phyloP scores from a whole-genome alignment of 2,888 invertebrate species.

The Perizoma flavofasciatum region DNA sequence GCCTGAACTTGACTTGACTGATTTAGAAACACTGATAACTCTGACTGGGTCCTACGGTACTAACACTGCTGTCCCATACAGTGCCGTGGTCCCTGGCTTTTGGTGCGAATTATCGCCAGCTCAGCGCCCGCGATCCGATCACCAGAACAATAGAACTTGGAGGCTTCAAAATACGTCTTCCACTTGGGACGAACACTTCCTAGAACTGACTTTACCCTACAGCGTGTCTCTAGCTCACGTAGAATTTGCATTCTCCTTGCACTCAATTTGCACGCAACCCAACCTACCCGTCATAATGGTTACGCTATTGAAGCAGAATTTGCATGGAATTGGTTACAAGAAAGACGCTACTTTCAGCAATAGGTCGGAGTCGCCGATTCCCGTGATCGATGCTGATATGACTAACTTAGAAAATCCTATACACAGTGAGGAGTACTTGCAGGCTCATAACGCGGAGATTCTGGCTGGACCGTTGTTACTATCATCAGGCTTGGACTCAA shows the following conservation, averaged over 20 bases:
- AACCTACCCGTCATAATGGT: constrained; percentile 92
- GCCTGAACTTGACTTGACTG: constrained; percentile 80
- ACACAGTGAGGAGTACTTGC: constrained; percentile 90
- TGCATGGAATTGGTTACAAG: constrained; percentile 82
- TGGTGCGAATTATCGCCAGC: constrained; percentile 97
- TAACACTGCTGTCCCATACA: constrained; percentile 85
- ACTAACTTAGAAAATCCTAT: constrained; percentile 88
- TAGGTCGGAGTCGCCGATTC: constrained; percentile 70
- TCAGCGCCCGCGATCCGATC: constrained; percentile 94
- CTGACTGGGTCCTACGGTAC: constrained; percentile 90
- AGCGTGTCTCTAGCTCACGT: constrained; percentile 93
- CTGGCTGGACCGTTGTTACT: constrained; percentile 94
- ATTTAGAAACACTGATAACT: constrained; percentile 87
- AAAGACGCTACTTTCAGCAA: constrained; percentile 75
- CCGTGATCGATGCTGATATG: constrained; percentile 66
- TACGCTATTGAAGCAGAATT: constrained; percentile 84
- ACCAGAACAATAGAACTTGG: constrained; percentile 95
- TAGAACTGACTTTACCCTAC: constrained; percentile 93
- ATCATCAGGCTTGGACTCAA: constrained; percentile 91
- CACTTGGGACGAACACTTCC: constrained; percentile 96
- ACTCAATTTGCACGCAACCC: constrained; percentile 87
- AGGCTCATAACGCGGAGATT: constrained; percentile 95
- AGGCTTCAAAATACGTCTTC: constrained; percentile 93
- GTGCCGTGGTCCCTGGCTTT: constrained; percentile 95
- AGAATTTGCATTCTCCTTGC: constrained; percentile 93